Evolutionary conservation across 2,113 vertebrate species (phyloP).

Genomic region (Tiliqua scincoides): DNA sequence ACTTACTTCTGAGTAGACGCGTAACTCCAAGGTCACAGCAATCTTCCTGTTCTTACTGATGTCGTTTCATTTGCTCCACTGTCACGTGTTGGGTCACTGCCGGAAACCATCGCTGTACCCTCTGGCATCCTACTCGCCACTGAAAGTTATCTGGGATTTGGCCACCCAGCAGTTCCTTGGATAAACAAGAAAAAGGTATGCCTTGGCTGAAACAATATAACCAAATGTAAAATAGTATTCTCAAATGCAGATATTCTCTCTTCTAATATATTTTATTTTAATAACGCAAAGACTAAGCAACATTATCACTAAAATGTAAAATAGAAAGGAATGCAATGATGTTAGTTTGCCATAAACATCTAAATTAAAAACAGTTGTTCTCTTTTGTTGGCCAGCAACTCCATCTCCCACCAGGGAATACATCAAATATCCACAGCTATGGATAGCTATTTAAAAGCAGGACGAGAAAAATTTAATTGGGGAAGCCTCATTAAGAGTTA

Average conservation of each 20-base stretch:
- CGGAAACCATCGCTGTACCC: not conserved
- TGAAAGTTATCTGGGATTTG: not conserved
- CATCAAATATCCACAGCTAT: slow-evolving; percentile 68
- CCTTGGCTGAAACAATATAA: not conserved
- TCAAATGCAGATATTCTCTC: not conserved
- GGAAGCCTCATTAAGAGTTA: slow-evolving; percentile 61
- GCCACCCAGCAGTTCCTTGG: not conserved
- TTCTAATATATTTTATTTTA: not conserved
- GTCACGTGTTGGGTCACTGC: not conserved
- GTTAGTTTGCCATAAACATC: slow-evolving; percentile 13
- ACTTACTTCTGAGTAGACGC: no score
- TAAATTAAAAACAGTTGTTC: slow-evolving; percentile 61
- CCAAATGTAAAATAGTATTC: not conserved
- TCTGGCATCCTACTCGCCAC: not conserved
- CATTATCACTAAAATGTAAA: not conserved
- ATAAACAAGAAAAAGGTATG: not conserved
- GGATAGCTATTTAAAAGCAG: slow-evolving; percentile 69
- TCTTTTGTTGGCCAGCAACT: slow-evolving; percentile 66
- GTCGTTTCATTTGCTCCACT: not conserved
- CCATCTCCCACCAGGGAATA: slow-evolving; percentile 61
- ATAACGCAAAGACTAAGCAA: not conserved
- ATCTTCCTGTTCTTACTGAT: not conserved
- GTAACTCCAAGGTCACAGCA: not conserved
- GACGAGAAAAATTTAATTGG: slow-evolving; percentile 62
- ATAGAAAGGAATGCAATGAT: slow-evolving; percentile 8